Evolutionary conservation across 2,888 invertebrate genomes (phyloP), one percentile per base, ranked within the genome.

Genomic region (Dasysyrphus tricinctus): DNA sequence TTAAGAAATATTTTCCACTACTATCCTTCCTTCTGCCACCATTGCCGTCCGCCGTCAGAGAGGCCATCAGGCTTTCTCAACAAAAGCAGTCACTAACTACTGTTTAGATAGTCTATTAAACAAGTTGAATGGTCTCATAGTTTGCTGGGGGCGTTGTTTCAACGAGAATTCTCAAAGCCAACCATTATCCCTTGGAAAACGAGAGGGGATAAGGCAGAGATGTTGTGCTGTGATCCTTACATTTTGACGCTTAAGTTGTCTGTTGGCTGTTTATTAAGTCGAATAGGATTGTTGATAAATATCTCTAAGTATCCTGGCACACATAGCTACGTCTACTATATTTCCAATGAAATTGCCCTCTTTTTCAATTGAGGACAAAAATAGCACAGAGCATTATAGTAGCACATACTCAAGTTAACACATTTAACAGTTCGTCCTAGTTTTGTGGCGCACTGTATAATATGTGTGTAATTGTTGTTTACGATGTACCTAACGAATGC

Each of bases 41-140:
- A 9, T 19, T 4, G 0, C 7, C n/a, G 0, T 1, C 56, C 54
- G 11, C 57, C 19, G 12, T 59, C 59, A 59, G 19, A 59, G 11
- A 16, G 37, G 19, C 51, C 37, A 24, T 67, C 44, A 56, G 51
- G 67, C 59, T 59, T 54, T 73, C 42, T 19, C 56, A 44, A 70
- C 63, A 63, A 69, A 57, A 70, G 19, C 84, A 39, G 56, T 51
- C 84, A 84, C 76, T 84, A 84, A 84, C 75, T 73, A 80, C 84
- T 80, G 80, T 67, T 84, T 80, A 76, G 76, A 73, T 67, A 61
- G 84, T 79, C 80, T 67, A 59, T 84, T 84, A 80, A 79, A 73
- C 65, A 69, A 79, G 80, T 73, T 80, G 80, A 80, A 75, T 84
- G 39, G 80, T 65, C 75, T n/a, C 44, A 79, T 57, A 56, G 54